Conservation (phyloP, 2,888 invertebrate species). For the Torymus tubicola region DNA sequence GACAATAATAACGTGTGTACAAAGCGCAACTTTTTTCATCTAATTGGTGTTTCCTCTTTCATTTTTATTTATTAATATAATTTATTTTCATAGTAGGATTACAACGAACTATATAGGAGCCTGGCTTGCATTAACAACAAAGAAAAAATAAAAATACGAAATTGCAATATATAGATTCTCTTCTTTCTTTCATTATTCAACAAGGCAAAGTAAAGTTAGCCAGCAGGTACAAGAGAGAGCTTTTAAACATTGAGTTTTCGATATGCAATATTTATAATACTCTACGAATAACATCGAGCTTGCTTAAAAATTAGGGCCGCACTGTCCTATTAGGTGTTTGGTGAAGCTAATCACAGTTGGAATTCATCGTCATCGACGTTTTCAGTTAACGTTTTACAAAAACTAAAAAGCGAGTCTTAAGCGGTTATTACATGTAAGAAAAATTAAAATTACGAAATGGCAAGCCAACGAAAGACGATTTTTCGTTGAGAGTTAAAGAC, state of each 20-base stretch:
- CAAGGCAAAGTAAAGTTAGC: constrained; percentile 42
- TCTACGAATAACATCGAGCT: constrained; percentile 46
- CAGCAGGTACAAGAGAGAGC: constrained; percentile 56
- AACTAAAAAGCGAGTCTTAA: constrained; percentile 29
- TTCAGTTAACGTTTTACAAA: constrained; percentile 44
- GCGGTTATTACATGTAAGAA: constrained; percentile 12
- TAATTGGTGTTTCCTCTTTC: constrained; percentile 44
- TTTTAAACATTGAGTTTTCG: constrained; percentile 48
- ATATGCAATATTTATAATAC: constrained; percentile 56
- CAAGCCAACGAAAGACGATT: constrained; percentile 47
- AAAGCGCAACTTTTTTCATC: constrained; percentile 33
- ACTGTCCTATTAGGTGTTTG: constrained; percentile 52
- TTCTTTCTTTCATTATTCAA: constrained; percentile 27
- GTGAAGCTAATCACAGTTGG: constrained; percentile 56
- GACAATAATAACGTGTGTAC: constrained; percentile 31
- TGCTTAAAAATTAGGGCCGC: constrained; percentile 44
- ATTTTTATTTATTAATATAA: constrained; percentile 16
- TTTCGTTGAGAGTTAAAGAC: constrained; percentile 38
- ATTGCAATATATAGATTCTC: constrained; percentile 30
- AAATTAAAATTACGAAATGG: constrained; percentile 42
- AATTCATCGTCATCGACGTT: constrained; percentile 40
- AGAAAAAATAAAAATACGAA: constrained; percentile 22
- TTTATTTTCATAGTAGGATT: constrained; percentile 27
- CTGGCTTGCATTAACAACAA: constrained; percentile 30
- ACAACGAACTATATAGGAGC: constrained; percentile 35